Conservation (phyloP, 2,888 invertebrate genomes). For the Buathra laborator region DNA sequence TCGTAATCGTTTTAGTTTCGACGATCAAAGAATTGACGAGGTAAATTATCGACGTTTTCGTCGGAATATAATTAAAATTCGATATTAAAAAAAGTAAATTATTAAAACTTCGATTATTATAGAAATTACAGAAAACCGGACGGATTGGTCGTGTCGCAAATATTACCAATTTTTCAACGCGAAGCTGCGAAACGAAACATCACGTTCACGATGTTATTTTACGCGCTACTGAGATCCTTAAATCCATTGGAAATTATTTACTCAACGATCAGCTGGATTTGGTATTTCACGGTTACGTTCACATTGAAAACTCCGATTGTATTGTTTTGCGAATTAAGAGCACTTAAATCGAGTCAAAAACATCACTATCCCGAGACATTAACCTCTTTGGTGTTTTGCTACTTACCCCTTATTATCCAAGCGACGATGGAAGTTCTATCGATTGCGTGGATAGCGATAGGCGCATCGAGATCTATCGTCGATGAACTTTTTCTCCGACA, state of each 20-base stretch:
- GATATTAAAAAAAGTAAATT: neutral
- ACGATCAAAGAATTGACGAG: slow-evolving; percentile 88
- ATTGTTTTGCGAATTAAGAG: slow-evolving; percentile 84
- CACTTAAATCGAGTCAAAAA: slow-evolving; percentile 82
- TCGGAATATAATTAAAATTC: neutral
- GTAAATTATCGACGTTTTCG: slow-evolving; percentile 68
- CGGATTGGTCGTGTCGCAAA: slow-evolving; percentile 60
- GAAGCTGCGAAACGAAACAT: slow-evolving; percentile 81
- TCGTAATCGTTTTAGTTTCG: slow-evolving; percentile 89
- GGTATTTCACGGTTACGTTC: slow-evolving; percentile 80
- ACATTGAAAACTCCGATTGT: slow-evolving; percentile 83
- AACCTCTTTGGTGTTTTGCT: slow-evolving; percentile 80
- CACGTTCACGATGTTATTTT: slow-evolving; percentile 69
- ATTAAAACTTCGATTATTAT: slow-evolving; percentile 11
- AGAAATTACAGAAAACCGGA: slow-evolving; percentile 77
- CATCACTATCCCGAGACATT: slow-evolving; percentile 82
- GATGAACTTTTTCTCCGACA: slow-evolving; percentile 88
- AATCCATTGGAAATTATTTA: slow-evolving; percentile 79
- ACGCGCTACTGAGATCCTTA: slow-evolving; percentile 77
- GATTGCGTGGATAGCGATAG: slow-evolving; percentile 84
- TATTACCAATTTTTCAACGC: slow-evolving; percentile 73
- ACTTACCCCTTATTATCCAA: slow-evolving; percentile 85
- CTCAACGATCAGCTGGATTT: slow-evolving; percentile 75
- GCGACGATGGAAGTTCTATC: slow-evolving; percentile 85
- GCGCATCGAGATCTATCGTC: slow-evolving; percentile 86